Base-by-base conservation (phyloP, 2,113 vertebrate genomes). In the Polyodon spathula region DNA sequence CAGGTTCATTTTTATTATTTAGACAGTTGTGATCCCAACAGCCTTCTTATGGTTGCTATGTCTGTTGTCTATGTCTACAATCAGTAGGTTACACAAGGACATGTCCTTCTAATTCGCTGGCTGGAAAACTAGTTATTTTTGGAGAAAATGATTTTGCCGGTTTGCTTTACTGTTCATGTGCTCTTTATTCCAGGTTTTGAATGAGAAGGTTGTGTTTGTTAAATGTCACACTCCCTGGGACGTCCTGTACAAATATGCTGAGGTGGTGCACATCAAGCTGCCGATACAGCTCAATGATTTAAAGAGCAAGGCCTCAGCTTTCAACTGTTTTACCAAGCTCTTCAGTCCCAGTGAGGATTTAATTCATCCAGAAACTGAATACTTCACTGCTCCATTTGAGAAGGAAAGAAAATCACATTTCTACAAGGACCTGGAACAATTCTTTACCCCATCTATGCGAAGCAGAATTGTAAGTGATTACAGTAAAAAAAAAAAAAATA, bases 401-500 rank as follows among this genome's bases (percentile, higher is more conserved):
- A 95, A 87, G 65, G 69, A 83, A 9, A 84, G 78, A 4, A 67
- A 88, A 66, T 82, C 84, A 6, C 80, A 79, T 64, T 97, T 97
- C 75, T 78, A 80, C 10, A 76, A 77, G n/a, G 85, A 94, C 60
- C 85, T 61, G 71, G 91, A 95, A 3, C 1, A 64, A 0, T 96
- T 97, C 78, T 97, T 97, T 80, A 93, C 87, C 38, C 88, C 91
- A 37, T 79, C 94, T 68, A 94, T 91, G 71, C 89, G 92, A 78
- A 94, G 92, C 71, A 82, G 93, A 70, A 95, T 97, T 79, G 95
- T 90, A 76, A 82, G 88, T 84, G 39, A 6, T 4, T 37, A 4
- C 16, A 11, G n/a, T n/a, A n/a, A n/a, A n/a, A n/a, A n/a, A n/a
- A n/a, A n/a, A 52, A 0, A n/a, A 2, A 10, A 4, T 39, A 39